Percentiles rank a stretch among this genome's conserved stretches.
These are phyloP conservation scores for Erebia epiphron DNA, from an alignment of 2,888 invertebrate species.

Conservation along the genomic window DNA sequence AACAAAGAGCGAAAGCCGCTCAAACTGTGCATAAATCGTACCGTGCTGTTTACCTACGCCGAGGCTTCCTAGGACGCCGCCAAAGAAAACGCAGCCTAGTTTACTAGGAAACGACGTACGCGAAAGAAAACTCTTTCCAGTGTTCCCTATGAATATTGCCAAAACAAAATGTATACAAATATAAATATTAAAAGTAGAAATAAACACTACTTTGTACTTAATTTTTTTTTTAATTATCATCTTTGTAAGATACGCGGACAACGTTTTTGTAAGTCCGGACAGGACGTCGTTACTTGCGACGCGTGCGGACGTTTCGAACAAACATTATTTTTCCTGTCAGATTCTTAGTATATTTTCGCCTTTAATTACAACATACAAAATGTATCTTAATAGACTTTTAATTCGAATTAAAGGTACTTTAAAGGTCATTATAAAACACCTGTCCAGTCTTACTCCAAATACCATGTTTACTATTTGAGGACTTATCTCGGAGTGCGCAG, in stretches of 20 bases:
- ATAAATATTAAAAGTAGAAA: neutral
- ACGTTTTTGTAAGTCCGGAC: too few species aligned
- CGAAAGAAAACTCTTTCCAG: constrained; percentile 62
- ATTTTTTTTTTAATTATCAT: too few species aligned
- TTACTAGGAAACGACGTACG: constrained; percentile 50
- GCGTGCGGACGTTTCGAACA: too few species aligned
- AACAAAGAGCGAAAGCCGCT: constrained; percentile 79
- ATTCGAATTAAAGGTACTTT: neutral
- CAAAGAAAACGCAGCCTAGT: constrained; percentile 78
- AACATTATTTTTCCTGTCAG: too few species aligned
- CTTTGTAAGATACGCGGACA: too few species aligned
- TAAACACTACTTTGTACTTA: neutral
- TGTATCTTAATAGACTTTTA: neutral
- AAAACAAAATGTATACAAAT: constrained; percentile 8
- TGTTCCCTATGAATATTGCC: constrained; percentile 24
- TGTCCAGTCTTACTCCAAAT: constrained; percentile 46
- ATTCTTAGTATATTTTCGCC: too few species aligned
- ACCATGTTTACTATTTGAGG: constrained; percentile 50
- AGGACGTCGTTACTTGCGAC: too few species aligned
- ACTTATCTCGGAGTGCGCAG: constrained; percentile 57
- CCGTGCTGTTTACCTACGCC: constrained; percentile 74
- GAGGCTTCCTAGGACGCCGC: constrained; percentile 68
- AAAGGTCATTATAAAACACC: constrained; percentile 45
- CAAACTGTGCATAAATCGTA: constrained; percentile 79
- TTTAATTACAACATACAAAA: neutral